Percentiles rank a stretch among this genome's conserved stretches.
These are phyloP conservation scores for Struthio camelus DNA, from an alignment of 2,113 vertebrate species.

Conservation along the genomic window DNA sequence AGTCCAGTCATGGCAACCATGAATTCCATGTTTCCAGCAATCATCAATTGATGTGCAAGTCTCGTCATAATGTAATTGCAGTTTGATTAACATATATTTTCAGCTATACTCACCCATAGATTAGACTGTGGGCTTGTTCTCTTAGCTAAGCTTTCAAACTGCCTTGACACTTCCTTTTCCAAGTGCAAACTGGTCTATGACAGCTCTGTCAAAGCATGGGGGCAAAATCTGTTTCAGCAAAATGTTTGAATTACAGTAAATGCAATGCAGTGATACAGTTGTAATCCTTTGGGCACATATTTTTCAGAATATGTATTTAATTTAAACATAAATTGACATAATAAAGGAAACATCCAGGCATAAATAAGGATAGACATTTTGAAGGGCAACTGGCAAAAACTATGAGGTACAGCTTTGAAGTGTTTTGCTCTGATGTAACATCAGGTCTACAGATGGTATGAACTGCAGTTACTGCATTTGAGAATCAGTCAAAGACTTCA, in stretches of 20 bases:
- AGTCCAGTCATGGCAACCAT: neutral
- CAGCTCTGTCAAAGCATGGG: neutral
- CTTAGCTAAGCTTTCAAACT: neutral
- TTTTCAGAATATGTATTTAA: neutral
- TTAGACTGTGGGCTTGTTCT: neutral
- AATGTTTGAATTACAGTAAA: neutral
- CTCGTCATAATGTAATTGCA: neutral
- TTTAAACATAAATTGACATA: neutral
- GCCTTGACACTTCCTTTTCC: neutral
- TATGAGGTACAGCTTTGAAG: neutral
- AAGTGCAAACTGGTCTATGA: neutral
- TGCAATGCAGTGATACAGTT: neutral
- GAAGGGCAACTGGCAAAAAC: neutral
- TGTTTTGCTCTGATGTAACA: neutral
- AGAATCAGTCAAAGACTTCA: neutral
- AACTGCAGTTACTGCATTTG: neutral
- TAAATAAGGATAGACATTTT: neutral
- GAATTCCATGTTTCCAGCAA: neutral
- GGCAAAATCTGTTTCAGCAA: neutral
- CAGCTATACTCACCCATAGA: neutral
- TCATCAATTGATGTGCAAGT: neutral
- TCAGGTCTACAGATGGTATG: neutral
- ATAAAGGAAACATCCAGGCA: neutral
- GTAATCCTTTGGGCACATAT: neutral
- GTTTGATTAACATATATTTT: conserved; percentile 14